These are phyloP conservation scores for Anthopleura xanthogrammica DNA, from an alignment of 92 coral and sea anemone species.

Conservation along the genomic window DNA sequence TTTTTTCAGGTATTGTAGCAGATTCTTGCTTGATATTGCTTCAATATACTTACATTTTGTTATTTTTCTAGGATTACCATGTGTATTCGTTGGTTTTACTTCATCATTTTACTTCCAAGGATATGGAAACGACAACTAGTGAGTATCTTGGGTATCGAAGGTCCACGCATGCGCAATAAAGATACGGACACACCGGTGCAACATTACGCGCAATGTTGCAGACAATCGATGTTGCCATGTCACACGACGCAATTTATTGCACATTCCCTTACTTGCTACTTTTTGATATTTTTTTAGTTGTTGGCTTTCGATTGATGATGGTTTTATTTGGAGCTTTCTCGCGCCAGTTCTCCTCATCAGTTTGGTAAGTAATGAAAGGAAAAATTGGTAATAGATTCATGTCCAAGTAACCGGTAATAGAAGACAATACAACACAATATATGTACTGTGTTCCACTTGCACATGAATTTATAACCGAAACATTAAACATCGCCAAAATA, in stretches of 20 bases:
- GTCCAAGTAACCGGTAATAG: too few relatives aligned
- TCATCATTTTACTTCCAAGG: conserved; percentile 17
- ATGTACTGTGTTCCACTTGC: too few relatives aligned
- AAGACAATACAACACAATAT: too few relatives aligned
- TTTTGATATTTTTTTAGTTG: conserved; percentile 51
- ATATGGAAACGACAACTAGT: conserved; percentile 29
- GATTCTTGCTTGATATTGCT: neutral
- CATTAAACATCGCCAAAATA: too few relatives aligned
- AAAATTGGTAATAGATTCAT: neutral
- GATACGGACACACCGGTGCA: too few relatives aligned
- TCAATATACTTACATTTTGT: neutral
- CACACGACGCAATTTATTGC: neutral
- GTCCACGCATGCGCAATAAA: too few relatives aligned
- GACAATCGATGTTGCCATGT: too few relatives aligned
- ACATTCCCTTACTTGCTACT: neutral
- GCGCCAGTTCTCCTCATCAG: conserved; percentile 82
- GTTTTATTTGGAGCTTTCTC: conserved; percentile 87
- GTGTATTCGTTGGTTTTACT: conserved; percentile 21
- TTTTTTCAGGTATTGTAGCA: too few relatives aligned
- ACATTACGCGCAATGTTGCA: too few relatives aligned
- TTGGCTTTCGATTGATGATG: conserved; percentile 86
- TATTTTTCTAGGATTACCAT: conserved; percentile 24
- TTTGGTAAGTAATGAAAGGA: conserved; percentile 29
- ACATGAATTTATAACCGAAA: too few relatives aligned
- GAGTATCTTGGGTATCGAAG: neutral